Percentiles rank a stretch among this genome's conserved stretches.
These are phyloP conservation scores for Cuculus canorus DNA, from an alignment of 2,797 vertebrate genomes.

Conservation along the genomic window DNA sequence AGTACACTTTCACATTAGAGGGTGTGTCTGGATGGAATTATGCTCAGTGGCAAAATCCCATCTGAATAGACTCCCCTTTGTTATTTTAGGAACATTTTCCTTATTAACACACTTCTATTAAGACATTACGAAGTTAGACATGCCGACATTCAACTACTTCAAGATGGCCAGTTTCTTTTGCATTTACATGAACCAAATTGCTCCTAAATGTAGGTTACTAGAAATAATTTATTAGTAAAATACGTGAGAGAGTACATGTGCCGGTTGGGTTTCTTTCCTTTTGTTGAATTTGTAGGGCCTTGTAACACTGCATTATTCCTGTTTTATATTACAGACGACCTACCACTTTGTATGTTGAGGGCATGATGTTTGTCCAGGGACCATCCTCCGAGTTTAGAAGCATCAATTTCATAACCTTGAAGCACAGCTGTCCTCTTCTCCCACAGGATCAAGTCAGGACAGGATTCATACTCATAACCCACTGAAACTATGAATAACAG, in stretches of 20 bases:
- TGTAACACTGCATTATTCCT: not conserved
- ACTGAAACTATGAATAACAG: conserved; percentile 85
- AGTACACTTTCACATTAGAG: not conserved
- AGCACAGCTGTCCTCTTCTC: conserved; percentile 95
- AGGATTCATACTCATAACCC: conserved; percentile 98
- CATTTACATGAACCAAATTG: not conserved
- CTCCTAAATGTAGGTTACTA: not conserved
- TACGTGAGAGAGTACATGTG: not conserved
- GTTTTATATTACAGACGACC: conserved; percentile 45
- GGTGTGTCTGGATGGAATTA: not conserved
- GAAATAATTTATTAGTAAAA: not conserved
- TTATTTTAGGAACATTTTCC: not conserved
- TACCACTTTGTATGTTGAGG: conserved; percentile 96
- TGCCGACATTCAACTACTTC: not conserved
- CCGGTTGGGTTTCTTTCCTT: not conserved
- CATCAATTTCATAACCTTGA: conserved; percentile 93
- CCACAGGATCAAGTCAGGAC: conserved; percentile 96
- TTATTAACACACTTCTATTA: not conserved
- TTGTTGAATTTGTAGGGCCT: not conserved
- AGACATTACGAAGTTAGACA: not conserved
- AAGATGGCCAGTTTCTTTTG: not conserved
- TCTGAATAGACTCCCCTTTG: not conserved
- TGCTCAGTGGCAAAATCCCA: not conserved
- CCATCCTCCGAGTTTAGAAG: conserved; percentile 97
- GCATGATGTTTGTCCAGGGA: conserved; percentile 94